These are phyloP conservation scores for Anguilla anguilla DNA, from an alignment of 2,797 vertebrate genomes.

Conservation along the genomic window DNA sequence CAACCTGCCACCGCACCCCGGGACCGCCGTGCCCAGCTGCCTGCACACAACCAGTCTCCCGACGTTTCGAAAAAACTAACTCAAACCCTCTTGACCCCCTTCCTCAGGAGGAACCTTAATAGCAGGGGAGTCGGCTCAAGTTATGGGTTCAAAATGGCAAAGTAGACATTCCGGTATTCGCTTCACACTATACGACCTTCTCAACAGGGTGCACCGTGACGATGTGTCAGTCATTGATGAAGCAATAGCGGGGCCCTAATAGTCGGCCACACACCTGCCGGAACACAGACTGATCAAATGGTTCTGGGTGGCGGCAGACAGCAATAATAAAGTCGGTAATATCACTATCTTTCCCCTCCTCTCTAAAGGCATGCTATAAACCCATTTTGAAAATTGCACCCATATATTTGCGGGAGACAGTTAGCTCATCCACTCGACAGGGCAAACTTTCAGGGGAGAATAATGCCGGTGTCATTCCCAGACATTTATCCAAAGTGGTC, in stretches of 20 bases:
- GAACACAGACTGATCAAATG: slow-evolving; percentile 46
- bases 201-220: not conserved
- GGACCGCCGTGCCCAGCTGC: not conserved
- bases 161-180: not conserved
- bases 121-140: not conserved
- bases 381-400: slow-evolving; percentile 81
- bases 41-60: not conserved
- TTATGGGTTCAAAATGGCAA: not conserved
- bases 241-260: slow-evolving; percentile 9
- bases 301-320: slow-evolving; percentile 68
- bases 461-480: slow-evolving; percentile 74
- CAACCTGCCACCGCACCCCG: not conserved
- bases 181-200: not conserved
- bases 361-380: slow-evolving; percentile 81
- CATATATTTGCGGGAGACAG: slow-evolving; percentile 77
- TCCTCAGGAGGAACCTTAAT: not conserved
- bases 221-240: not conserved
- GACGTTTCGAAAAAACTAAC: not conserved
- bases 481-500: slow-evolving; percentile 75
- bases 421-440: slow-evolving; percentile 76
- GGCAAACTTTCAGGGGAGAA: slow-evolving; percentile 78
- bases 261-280: slow-evolving; percentile 50
- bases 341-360: slow-evolving; percentile 75
- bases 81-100: not conserved
- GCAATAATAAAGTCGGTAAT: slow-evolving; percentile 82